These are phyloP conservation scores for Paragorgia papillata DNA, from an alignment of 92 coral and sea anemone species.

Conservation along the genomic window DNA sequence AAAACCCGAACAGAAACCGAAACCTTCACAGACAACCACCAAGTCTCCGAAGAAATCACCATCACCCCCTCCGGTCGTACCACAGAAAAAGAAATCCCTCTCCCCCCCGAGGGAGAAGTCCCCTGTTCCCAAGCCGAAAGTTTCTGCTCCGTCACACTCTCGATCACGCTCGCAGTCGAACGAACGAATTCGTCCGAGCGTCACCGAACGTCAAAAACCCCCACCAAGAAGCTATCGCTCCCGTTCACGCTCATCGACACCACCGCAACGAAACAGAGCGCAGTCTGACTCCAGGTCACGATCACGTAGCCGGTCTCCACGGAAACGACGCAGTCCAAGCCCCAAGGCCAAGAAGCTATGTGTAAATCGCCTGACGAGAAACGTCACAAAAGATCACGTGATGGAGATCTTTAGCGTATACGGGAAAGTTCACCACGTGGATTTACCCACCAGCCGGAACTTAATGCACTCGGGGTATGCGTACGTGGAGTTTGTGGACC, in stretches of 20 bases:
- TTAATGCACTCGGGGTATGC: slow-evolving; percentile 87
- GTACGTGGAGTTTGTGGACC: slow-evolving; percentile 86
- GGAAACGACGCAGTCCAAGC: slow-evolving; percentile 91
- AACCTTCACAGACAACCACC: slow-evolving; percentile 65
- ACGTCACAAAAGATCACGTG: slow-evolving; percentile 94
- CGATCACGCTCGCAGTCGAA: slow-evolving; percentile 78
- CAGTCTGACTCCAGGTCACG: slow-evolving; percentile 51
- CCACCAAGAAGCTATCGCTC: slow-evolving; percentile 59
- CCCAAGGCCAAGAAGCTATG: slow-evolving; percentile 89
- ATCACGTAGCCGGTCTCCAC: slow-evolving; percentile 82
- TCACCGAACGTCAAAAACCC: slow-evolving; percentile 62
- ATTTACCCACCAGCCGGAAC: slow-evolving; percentile 91
- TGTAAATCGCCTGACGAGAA: slow-evolving; percentile 85
- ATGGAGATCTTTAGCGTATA: slow-evolving; percentile 92
- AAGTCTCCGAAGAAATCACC: slow-evolving; percentile 27
- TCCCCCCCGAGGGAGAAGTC: slow-evolving; percentile 60
- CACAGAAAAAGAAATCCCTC: slow-evolving; percentile 66
- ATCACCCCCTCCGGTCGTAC: slow-evolving; percentile 50
- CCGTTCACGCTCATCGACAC: slow-evolving; percentile 78
- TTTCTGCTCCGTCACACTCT: slow-evolving; percentile 71
- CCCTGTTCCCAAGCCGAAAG: slow-evolving; percentile 67
- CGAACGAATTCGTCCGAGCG: slow-evolving; percentile 60
- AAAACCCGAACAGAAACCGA: slow-evolving; percentile 62
- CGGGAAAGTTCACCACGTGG: slow-evolving; percentile 89
- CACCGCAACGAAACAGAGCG: slow-evolving; percentile 36